Evolutionary conservation across 2,888 invertebrate species (phyloP), one percentile per base, ranked within the genome.

Genomic region (Catocala nupta): DNA sequence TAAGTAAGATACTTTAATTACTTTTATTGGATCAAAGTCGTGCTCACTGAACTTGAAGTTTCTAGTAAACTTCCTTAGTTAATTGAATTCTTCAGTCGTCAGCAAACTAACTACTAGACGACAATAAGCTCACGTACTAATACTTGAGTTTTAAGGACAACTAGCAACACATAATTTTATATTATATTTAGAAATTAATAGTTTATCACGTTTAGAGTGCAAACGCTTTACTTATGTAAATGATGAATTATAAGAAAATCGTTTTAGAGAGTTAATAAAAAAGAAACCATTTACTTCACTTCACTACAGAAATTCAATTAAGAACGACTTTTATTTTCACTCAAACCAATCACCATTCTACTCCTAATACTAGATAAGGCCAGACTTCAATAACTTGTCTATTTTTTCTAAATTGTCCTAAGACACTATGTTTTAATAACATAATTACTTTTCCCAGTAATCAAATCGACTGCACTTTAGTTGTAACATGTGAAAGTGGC

Each of bases 401-500:
- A 54, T 49, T 49, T 59, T n/a, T 34, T 0, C 10, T 44, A 3
- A 34, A 50, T 60, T 60, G 36, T 49, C 34, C 55, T 55, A 60
- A 55, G 50, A 33, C 43, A 50, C 12, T n/a, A 8, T 59, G 34
- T 55, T 50, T 55, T 55, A 42, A 44, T 53, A 60, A 50, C 43
- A 49, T 55, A 55, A 60, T 60, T 60, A 60, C 50, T 36, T 49
- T 50, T 43, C n/a, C 49, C 16, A 34, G 50, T 44, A 71, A 73
- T 72, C 68, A 68, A 55, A 62, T 10, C n/a, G 11, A 45, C 25
- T 44, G 16, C 51, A 48, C 43, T 57, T 62, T 48, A 52, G 33
- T 55, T 50, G 11, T 39, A 10, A 55, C 75, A 75, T 79, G 86
- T 80, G 90, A 90, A 90, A 90, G 90, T 89, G 87, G 68, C 82